phyloP scores from a whole-genome alignment of 2,888 invertebrate genomes.

The Caenorhabditis afra region DNA sequence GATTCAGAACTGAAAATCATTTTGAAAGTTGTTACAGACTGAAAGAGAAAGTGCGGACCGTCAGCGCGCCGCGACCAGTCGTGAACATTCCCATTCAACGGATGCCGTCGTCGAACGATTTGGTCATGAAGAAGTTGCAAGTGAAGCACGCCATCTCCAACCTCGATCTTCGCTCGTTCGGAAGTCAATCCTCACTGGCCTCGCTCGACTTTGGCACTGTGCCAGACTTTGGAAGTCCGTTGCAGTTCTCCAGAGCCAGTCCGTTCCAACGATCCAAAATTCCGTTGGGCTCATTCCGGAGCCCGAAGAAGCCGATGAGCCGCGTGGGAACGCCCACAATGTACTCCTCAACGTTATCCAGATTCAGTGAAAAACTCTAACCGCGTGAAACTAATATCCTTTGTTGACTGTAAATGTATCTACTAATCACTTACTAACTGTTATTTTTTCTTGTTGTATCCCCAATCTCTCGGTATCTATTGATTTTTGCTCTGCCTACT shows the following conservation, averaged over 20 bases:
- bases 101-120: slow-evolving; percentile 65
- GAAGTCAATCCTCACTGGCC: slow-evolving; percentile 64
- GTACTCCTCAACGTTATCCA: slow-evolving; percentile 35
- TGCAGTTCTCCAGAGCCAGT: slow-evolving; percentile 63
- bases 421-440: slow-evolving; percentile 4
- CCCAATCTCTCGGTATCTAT: neutral
- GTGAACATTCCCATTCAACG: slow-evolving; percentile 59
- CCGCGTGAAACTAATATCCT: too few species aligned
- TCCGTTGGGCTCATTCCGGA: slow-evolving; percentile 63
- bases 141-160: slow-evolving; percentile 67
- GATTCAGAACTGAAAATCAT: neutral
- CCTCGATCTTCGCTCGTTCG: slow-evolving; percentile 69
- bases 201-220: slow-evolving; percentile 66
- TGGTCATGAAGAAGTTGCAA: slow-evolving; percentile 70
- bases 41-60: slow-evolving; percentile 48
- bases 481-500: slow-evolving; percentile 10
- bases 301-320: slow-evolving; percentile 57
- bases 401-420: neutral
- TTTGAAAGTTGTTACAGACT: slow-evolving; percentile 39
- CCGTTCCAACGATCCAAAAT: slow-evolving; percentile 60
- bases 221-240: slow-evolving; percentile 66
- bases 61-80: slow-evolving; percentile 48
- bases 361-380: slow-evolving; percentile 39
- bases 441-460: neutral
- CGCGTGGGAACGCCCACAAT: slow-evolving; percentile 50